Evolutionary conservation across 1,140 invertebrate species (phyloP).

Genomic region (Pogonomyrmex californicus): DNA sequence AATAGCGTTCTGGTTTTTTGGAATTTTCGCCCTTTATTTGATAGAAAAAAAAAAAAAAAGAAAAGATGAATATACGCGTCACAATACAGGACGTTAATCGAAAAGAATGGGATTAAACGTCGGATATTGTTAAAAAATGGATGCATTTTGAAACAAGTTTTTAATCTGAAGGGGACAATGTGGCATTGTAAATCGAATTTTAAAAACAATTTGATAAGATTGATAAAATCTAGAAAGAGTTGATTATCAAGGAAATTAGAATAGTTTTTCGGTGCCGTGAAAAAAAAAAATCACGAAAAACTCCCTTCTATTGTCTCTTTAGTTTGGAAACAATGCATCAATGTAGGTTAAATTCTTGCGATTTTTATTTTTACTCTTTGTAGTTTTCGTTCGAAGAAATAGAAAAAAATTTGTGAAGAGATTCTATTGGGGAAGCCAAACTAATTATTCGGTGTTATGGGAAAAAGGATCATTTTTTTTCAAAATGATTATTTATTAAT

Average conservation of each 20-base stretch:
- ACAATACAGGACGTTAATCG: neutral
- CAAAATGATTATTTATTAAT: neutral
- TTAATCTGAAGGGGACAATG: neutral
- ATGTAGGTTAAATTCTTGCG: neutral
- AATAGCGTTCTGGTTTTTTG: neutral
- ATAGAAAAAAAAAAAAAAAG: neutral
- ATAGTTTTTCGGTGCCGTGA: neutral
- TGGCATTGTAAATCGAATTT: neutral
- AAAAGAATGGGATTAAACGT: constrained; percentile 11
- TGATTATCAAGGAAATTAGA: neutral
- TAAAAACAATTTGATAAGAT: neutral
- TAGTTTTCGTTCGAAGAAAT: neutral
- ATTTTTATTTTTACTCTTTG: neutral
- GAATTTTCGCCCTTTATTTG: neutral
- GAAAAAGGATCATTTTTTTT: neutral
- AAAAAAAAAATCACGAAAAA: neutral
- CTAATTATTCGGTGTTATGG: neutral
- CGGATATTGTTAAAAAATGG: neutral
- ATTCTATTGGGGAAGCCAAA: neutral
- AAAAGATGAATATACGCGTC: neutral
- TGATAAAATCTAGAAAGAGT: neutral
- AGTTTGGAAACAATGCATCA: neutral
- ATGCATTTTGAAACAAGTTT: constrained; percentile 14
- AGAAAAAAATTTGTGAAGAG: neutral
- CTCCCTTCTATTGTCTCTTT: neutral